Conservation (phyloP, 1,140 invertebrate genomes). For the Daktulosphaira vitifoliae region DNA sequence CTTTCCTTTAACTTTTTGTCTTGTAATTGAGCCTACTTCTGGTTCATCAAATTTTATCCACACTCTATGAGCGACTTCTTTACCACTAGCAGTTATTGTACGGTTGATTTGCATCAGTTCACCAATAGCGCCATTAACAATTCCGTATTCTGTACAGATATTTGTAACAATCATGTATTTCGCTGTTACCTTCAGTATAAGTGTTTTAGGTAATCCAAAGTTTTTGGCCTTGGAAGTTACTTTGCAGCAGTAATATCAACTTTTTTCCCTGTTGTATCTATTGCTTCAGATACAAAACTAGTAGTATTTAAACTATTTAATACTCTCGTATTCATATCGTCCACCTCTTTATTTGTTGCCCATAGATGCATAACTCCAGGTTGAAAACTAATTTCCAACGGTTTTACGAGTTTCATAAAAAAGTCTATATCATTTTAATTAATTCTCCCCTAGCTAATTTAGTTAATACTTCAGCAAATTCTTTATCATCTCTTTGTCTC, state of each 20-base stretch:
- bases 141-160: constrained; percentile 42
- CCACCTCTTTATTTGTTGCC: constrained; percentile 7
- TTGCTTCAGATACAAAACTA: not conserved
- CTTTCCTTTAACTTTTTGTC: not conserved
- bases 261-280: not conserved
- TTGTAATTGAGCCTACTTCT: not conserved
- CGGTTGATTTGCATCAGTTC: not conserved
- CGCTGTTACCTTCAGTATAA: not conserved
- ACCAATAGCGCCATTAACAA: constrained; percentile 42
- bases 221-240: constrained; percentile 1
- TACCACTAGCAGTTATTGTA: not conserved
- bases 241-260: not conserved
- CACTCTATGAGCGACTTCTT: not conserved
- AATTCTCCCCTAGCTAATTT: constrained; percentile 35
- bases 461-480: constrained; percentile 37
- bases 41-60: not conserved
- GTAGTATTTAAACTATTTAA: not conserved
- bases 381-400: not conserved
- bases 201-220: not conserved
- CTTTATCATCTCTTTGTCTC: constrained; percentile 38
- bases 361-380: not conserved
- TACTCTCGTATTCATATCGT: not conserved
- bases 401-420: not conserved
- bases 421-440: constrained; percentile 9
- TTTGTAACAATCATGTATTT: constrained; percentile 43